Conservation (phyloP, 2,888 invertebrate species). For the Drosophila tripunctata region DNA sequence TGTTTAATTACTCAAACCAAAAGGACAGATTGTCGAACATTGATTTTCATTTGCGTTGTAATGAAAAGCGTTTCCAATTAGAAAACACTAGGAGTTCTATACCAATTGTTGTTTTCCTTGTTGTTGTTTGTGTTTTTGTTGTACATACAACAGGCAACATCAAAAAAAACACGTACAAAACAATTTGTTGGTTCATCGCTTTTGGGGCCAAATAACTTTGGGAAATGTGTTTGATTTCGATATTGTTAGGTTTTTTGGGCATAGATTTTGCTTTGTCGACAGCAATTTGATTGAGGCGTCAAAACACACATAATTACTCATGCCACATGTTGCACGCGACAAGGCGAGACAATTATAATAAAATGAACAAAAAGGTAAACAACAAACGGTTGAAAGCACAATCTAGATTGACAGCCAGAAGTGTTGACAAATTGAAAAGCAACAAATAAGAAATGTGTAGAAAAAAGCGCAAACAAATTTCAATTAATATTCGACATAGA, state of each 20-base stretch:
- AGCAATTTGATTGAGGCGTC: conserved; percentile 50
- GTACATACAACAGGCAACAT: conserved; percentile 21
- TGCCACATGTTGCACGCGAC: conserved; percentile 48
- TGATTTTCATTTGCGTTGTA: conserved; percentile 60
- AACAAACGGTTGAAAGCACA: conserved; percentile 9
- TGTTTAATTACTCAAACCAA: conserved; percentile 77
- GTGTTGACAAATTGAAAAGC: conserved; percentile 3
- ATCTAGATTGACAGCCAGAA: conserved; percentile 9
- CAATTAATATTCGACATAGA: conserved; percentile 1
- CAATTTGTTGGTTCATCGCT: conserved; percentile 52
- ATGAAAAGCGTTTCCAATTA: conserved; percentile 67
- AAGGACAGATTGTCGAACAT: conserved; percentile 46
- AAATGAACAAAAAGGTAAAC: conserved; percentile 4
- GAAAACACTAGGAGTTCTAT: conserved; percentile 38
- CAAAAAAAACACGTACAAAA: conserved; percentile 67
- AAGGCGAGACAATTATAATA: conserved; percentile 26
- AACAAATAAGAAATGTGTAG: neutral
- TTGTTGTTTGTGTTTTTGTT: conserved; percentile 11
- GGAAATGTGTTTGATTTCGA: conserved; percentile 6
- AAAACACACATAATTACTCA: conserved; percentile 67
- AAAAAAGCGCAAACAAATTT: neutral
- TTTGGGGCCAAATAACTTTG: conserved; percentile 35
- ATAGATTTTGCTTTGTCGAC: conserved; percentile 36
- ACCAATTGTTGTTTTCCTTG: neutral
- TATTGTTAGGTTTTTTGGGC: neutral